phyloP scores from a whole-genome alignment of 2,797 vertebrate species.

The Chelmon rostratus region DNA sequence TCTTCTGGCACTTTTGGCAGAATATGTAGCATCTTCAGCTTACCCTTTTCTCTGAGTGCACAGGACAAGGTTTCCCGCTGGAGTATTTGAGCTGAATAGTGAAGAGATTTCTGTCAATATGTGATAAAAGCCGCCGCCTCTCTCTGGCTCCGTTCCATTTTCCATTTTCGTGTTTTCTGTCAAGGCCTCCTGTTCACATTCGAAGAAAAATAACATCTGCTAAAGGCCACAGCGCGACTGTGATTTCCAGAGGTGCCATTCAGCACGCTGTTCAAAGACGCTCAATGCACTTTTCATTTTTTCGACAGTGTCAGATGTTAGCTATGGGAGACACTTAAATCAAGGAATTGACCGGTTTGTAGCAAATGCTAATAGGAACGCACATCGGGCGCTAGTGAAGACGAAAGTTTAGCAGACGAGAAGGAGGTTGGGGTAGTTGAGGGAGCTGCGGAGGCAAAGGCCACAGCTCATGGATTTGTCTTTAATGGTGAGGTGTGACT shows the following conservation, averaged over 20 bases:
- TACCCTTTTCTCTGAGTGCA: constrained; percentile 15
- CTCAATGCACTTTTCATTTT: no score
- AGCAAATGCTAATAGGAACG: not conserved
- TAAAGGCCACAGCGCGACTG: constrained; percentile 3
- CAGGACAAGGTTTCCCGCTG: constrained; percentile 8
- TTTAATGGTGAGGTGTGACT: no score
- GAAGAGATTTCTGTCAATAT: constrained; percentile 39
- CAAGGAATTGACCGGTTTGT: not conserved
- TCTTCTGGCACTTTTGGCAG: not conserved
- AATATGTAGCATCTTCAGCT: not conserved
- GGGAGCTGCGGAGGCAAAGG: not conserved
- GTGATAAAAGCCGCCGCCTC: not conserved
- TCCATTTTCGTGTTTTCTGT: not conserved
- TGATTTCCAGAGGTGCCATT: not conserved
- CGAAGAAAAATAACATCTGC: not conserved
- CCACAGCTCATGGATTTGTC: not conserved
- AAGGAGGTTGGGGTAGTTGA: not conserved
- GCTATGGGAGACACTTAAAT: not conserved
- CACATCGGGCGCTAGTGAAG: not conserved
- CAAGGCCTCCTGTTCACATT: constrained; percentile 43
- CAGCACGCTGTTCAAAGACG: not conserved
- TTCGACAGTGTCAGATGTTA: no score
- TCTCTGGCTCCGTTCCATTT: not conserved
- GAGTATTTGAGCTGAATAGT: constrained; percentile 42
- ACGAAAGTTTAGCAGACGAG: not conserved